Conservation (phyloP, 1,140 invertebrate species). For the Homarus americanus region DNA sequence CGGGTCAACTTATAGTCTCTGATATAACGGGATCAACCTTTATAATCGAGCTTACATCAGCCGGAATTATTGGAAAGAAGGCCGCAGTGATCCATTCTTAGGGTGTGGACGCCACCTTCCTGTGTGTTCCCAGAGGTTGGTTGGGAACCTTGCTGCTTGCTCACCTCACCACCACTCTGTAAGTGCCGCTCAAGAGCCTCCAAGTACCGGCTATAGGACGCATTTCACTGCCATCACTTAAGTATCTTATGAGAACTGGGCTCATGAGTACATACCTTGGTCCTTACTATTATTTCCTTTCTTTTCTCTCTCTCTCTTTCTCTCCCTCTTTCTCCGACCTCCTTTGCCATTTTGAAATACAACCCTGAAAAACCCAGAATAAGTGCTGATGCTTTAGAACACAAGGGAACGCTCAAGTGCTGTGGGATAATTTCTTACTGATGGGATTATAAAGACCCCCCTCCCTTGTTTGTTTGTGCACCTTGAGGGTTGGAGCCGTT, state of each 20-base stretch:
- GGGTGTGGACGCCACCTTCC: background rate
- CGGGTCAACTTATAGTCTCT: no score
- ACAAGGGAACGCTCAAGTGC: slow-evolving; percentile 43
- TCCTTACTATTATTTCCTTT: slow-evolving; percentile 14
- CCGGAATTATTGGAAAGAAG: no score
- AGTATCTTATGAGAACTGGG: slow-evolving; percentile 25
- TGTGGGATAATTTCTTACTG: slow-evolving; percentile 59
- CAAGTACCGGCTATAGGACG: slow-evolving; percentile 31
- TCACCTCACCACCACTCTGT: slow-evolving; percentile 25
- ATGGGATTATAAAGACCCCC: slow-evolving; percentile 59
- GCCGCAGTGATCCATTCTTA: background rate
- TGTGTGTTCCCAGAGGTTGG: slow-evolving; percentile 29
- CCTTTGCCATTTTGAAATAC: slow-evolving; percentile 29
- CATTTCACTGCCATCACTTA: slow-evolving; percentile 40
- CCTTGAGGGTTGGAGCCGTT: slow-evolving; percentile 20
- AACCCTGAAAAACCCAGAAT: slow-evolving; percentile 8
- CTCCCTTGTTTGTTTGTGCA: slow-evolving; percentile 50
- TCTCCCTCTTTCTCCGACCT: background rate
- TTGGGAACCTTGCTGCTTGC: slow-evolving; percentile 36
- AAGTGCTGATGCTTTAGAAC: slow-evolving; percentile 38
- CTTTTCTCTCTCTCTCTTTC: background rate
- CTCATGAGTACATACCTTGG: slow-evolving; percentile 13
- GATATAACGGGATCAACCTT: no score
- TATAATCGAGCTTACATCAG: no score
- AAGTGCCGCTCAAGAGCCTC: slow-evolving; percentile 30